Conservation (phyloP, 2,797 vertebrate genomes). For the Sciaenops ocellatus region DNA sequence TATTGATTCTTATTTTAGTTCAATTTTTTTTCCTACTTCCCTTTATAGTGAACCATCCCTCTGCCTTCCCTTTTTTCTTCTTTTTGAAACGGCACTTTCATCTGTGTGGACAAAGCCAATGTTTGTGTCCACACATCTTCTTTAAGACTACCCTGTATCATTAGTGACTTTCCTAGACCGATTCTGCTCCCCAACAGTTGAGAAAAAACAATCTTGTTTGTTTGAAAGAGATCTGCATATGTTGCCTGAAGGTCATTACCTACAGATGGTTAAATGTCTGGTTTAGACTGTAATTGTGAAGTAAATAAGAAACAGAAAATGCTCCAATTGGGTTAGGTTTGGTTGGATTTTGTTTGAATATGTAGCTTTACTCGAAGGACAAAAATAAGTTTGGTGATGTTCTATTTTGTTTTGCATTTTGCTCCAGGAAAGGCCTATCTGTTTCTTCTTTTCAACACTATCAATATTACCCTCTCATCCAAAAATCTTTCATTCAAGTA, state of each 20-base stretch:
- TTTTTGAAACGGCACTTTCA: slow-evolving; percentile 18
- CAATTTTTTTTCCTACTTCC: slow-evolving; percentile 34
- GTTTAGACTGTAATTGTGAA: neutral
- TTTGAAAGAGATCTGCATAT: slow-evolving; percentile 2
- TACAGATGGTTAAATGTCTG: neutral
- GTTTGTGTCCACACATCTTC: slow-evolving; percentile 32
- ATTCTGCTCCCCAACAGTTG: neutral
- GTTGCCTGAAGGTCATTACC: neutral
- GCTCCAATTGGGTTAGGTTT: neutral
- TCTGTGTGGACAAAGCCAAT: slow-evolving; percentile 24
- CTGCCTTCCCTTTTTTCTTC: neutral
- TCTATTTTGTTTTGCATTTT: neutral
- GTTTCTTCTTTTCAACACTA: no score
- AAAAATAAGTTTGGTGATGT: neutral
- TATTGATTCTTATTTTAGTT: slow-evolving; percentile 64
- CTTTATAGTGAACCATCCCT: slow-evolving; percentile 36
- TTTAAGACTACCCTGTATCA: slow-evolving; percentile 4
- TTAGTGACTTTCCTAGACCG: slow-evolving; percentile 2
- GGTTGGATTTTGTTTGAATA: neutral
- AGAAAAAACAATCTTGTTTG: neutral
- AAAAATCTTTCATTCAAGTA: neutral
- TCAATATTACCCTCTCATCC: neutral
- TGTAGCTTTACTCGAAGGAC: neutral
- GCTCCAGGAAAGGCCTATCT: neutral
- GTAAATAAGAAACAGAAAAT: neutral